phyloP scores from a whole-genome alignment of 1,140 invertebrate species.

The Lucilia cuprina region DNA sequence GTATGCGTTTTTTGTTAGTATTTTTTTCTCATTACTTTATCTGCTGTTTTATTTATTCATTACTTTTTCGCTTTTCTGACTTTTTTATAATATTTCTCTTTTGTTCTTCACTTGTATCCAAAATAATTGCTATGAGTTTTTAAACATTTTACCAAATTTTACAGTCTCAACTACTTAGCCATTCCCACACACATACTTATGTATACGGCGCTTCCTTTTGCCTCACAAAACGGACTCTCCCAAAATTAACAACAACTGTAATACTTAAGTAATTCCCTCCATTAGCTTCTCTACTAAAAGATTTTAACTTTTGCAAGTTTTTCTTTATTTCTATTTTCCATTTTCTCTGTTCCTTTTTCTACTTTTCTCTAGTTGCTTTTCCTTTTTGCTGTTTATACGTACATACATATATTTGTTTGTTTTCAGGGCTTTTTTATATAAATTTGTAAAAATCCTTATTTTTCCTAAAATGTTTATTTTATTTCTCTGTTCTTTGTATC shows the following conservation, averaged over 20 bases:
- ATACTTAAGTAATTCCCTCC: no score
- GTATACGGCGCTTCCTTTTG: no score
- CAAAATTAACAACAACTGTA: no score
- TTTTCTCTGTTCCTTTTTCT: neutral
- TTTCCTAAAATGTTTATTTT: neutral
- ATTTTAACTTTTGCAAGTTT: neutral
- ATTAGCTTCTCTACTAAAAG: no score
- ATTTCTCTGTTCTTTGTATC: no score
- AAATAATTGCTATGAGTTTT: neutral
- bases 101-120: neutral
- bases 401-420: neutral
- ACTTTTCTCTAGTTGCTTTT: neutral
- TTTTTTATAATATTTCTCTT: neutral
- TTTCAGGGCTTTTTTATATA: neutral
- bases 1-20: neutral
- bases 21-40: neutral
- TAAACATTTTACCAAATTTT: no score
- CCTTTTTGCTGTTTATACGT: neutral
- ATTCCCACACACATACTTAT: no score
- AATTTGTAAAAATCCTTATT: neutral
- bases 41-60: neutral
- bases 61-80: neutral
- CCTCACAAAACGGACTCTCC: no score
- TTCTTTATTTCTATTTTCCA: neutral
- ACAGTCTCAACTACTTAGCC: no score